Conservation (phyloP, 2,113 vertebrate species). For the Sakesphorus luctuosus region DNA sequence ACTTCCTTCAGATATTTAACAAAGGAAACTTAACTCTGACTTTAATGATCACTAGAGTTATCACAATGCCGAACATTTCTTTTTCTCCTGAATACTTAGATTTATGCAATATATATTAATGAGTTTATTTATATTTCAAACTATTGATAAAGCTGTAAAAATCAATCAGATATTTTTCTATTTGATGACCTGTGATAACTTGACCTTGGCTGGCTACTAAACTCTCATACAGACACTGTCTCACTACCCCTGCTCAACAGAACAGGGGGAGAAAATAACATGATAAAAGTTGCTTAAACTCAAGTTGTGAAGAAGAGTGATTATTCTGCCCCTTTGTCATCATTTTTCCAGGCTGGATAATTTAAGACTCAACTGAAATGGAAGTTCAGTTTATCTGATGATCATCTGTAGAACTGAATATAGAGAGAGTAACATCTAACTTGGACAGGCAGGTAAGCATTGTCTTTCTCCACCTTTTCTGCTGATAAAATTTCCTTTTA, state of each 20-base stretch:
- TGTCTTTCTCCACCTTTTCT: background rate
- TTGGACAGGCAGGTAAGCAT: background rate
- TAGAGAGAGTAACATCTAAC: background rate
- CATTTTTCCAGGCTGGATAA: background rate
- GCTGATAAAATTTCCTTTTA: background rate
- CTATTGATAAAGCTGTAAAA: background rate
- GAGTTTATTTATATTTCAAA: background rate
- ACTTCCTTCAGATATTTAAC: background rate
- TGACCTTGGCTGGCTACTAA: background rate
- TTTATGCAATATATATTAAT: background rate
- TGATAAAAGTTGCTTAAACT: background rate
- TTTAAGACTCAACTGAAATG: background rate
- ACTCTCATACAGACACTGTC: background rate
- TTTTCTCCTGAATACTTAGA: background rate
- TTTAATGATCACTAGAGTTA: background rate
- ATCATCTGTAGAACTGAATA: background rate
- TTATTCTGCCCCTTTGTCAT: background rate
- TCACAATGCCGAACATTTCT: background rate
- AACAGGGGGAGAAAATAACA: background rate
- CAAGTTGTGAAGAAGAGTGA: background rate
- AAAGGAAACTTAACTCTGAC: background rate
- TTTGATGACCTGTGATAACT: background rate
- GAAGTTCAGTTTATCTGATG: background rate
- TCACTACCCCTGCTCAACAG: background rate
- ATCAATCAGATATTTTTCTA: background rate